Evolutionary conservation across 2,888 invertebrate species (phyloP), one percentile per base, ranked within the genome.

Genomic region (Lapara coniferarum): DNA sequence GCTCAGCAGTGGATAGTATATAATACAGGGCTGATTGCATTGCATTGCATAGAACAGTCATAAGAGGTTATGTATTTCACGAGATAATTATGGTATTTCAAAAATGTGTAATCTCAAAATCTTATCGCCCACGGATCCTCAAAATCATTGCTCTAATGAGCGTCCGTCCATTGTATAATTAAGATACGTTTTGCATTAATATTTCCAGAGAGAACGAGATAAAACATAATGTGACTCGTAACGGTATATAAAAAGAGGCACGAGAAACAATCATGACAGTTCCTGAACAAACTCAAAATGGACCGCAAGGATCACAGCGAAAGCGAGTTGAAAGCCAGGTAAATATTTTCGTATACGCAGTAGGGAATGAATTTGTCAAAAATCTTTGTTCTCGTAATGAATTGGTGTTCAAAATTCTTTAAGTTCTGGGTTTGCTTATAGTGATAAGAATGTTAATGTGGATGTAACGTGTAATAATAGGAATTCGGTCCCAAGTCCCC

Each of bases 141-240:
- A 52, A n/a, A 52, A 52, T 14, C 14, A 6, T 2, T 6, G 7
- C n/a, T n/a, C 14, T 52, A 14, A n/a, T 52, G n/a, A 51, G 1
- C 14, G 52, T n/a, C 14, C n/a, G 8, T 52, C 13, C 12, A 10
- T 19, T 55, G 10, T 10, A 55, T 30, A 44, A 3, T 30, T 66
- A 55, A 44, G 10, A 16, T 19, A 1, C 10, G 4, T 10, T 19
- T 19, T 3, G 10, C 25, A 13, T 19, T 19, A 19, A 10, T 3
- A 10, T 55, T 10, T 55, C 2, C 58, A 44, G 19, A 58, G 14
- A 51, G 12, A 58, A 57, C 49, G 51, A 68, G n/a, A 68, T 49
- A 10, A 68, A 49, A 58, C 51, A 49, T 58, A 46, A 67, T 19
- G 44, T 8, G 46, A 56, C 55, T 46, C n/a, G 16, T 37, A 37